Evolutionary conservation across 2,888 invertebrate genomes (phyloP).

Genomic region (Craniophora ligustri): DNA sequence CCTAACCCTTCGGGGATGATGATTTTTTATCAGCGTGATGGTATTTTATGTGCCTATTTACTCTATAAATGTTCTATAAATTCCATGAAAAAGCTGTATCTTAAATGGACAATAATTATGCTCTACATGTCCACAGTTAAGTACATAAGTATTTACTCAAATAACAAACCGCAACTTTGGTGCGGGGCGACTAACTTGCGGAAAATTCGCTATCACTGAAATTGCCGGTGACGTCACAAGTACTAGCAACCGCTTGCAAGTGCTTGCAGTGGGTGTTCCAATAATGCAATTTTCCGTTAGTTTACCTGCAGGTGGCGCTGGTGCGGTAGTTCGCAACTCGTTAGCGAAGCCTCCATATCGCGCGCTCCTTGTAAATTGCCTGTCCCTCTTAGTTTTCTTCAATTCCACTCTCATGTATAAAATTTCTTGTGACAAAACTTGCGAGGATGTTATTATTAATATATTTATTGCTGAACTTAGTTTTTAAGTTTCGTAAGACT

Average conservation of each 20-base stretch:
- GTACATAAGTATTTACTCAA: conserved; percentile 21
- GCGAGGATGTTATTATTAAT: conserved; percentile 28
- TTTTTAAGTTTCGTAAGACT: conserved; percentile 17
- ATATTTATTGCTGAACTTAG: conserved; percentile 17
- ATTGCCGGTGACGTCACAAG: conserved; percentile 26
- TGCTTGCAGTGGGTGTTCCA: conserved; percentile 47
- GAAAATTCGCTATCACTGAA: conserved; percentile 33
- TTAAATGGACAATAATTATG: conserved; percentile 2
- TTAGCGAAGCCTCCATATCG: conserved; percentile 56
- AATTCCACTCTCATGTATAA: conserved; percentile 42
- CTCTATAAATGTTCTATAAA: too few relatives aligned
- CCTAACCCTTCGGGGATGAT: too few relatives aligned
- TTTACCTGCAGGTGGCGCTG: conserved; percentile 57
- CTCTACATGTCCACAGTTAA: not conserved
- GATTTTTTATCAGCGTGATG: too few relatives aligned
- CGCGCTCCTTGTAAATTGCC: conserved; percentile 55
- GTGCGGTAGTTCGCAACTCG: conserved; percentile 61
- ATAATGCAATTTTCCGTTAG: conserved; percentile 63
- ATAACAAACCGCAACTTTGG: conserved; percentile 31
- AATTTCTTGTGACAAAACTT: conserved; percentile 28
- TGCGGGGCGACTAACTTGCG: conserved; percentile 10
- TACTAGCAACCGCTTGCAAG: conserved; percentile 27
- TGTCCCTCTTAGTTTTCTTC: conserved; percentile 54
- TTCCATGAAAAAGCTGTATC: too few relatives aligned
- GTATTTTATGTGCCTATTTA: too few relatives aligned